Base-by-base conservation (phyloP, 2,797 vertebrate species). In the Stomatorhinus walkeri region DNA sequence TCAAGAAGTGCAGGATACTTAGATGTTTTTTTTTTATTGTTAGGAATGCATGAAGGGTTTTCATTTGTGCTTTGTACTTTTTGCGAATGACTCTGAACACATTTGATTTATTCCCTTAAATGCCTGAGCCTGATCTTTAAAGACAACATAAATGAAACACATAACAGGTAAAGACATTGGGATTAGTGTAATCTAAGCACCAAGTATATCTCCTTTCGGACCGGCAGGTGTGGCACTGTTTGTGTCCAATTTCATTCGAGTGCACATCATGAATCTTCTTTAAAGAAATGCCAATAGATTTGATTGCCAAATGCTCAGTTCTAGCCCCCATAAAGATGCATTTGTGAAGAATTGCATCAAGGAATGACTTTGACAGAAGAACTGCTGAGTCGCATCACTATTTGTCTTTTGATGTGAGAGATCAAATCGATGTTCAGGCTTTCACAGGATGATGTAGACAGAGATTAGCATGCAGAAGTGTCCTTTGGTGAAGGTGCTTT, bases 331-430 rank as follows among this genome's bases (percentile, higher is more conserved):
- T 95, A 95, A 97, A 97, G 97, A 97, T 96, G 96, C 94, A 94
- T 96, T 95, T 98, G 97, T 96, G 95, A 97, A 96, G 96, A 96
- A 96, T 96, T 96, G 97, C 97, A 96, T 97, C 97, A 97, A 95
- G 97, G 97, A 97, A 96, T 99, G 98, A 98, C 98, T 99, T 98
- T 99, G 98, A 99, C 97, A 97, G 96, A 97, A 95, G 97, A 99
- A 98, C 96, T 99, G 98, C 98, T 99, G 98, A 99, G 97, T 99
- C 96, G 97, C 97, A 96, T 97, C 96, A 95, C 96, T 97, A 97
- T 98, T 99, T 98, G 97, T 98, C 98, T 99, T 99, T 98, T 98
- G 97, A 99, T 98, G 97, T 98, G 97, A 97, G 98, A 97, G 97
- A 99, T 98, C 97, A 98, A 98, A 99, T 99, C 97, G 96, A 99